Evolutionary conservation across 2,888 invertebrate species (phyloP).

Genomic region (Folsomia candida): DNA sequence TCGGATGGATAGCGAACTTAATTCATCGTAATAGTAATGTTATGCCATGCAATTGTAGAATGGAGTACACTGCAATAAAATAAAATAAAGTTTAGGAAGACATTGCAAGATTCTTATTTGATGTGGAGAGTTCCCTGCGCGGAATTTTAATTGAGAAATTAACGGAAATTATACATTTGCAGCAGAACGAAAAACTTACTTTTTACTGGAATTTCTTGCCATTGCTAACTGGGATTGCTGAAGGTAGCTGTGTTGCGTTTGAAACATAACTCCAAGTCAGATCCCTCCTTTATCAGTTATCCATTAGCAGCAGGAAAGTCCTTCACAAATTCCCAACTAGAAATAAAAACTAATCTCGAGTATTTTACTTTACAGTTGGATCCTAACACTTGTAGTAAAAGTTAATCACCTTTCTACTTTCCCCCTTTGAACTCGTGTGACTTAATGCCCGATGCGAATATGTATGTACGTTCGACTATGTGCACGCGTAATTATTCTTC

Average conservation of each 20-base stretch:
- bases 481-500: neutral
- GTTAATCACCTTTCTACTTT: slow-evolving; percentile 1
- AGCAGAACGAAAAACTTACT: too few species aligned
- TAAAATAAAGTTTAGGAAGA: slow-evolving; percentile 5
- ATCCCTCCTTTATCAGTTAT: neutral
- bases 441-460: too few species aligned
- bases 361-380: neutral
- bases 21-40: neutral
- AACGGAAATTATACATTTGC: neutral
- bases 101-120: neutral
- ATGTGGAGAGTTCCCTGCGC: neutral
- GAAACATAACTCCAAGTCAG: neutral
- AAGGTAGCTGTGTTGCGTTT: neutral
- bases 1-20: neutral
- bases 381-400: neutral
- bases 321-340: neutral
- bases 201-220: neutral
- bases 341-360: neutral
- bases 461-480: too few species aligned
- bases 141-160: slow-evolving; percentile 16
- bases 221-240: neutral
- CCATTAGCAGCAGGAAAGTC: neutral
- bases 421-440: neutral
- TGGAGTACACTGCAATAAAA: neutral
- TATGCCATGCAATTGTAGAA: neutral